Evolutionary conservation across 2,888 invertebrate species (phyloP), one percentile per base, ranked within the genome.

Genomic region (Coenonympha arcania): DNA sequence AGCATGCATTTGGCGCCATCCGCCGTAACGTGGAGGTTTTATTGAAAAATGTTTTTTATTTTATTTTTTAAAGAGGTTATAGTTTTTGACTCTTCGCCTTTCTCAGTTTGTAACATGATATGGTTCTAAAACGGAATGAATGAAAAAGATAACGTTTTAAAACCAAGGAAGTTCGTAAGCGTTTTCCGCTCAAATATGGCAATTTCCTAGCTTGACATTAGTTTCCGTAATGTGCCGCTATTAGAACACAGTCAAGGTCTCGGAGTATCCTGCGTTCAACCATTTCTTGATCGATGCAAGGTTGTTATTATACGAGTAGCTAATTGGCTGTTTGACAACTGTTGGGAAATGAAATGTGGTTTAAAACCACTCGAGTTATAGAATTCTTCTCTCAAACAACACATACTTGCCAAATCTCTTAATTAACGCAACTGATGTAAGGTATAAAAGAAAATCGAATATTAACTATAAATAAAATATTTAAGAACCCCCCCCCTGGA

Each of bases 201-300:
- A 42, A 53, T 53, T 37, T 50, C 50, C 53, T 50, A 33, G 19
- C 28, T 31, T 46, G 42, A 39, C 26, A 42, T 46, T 6, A 13
- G 42, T 50, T 42, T 50, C 50, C 50, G 41, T 31, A 26, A 30
- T 37, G 37, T 30, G 42, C 13, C 13, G 24, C 15, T 39, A 11
- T 20, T 36, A 46, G 19, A 31, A 26, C 18, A 37, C 26, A 49
- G 24, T 41, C 50, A 46, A 50, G 49, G 42, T 50, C 36, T 46
- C 24, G 31, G 13, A 22, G 31, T 50, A 30, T 50, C 46, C 33
- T 43, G 33, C 41, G 26, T 34, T 44, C 44, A 40, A 34, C 5
- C 13, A 15, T 43, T 41, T 28, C 15, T 15, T 24, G 39, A 22
- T 9, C 13, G 9, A 39, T 15, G 15, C 39, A 24, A 24, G 39